Base-by-base conservation (phyloP, 2,113 vertebrate genomes). In the Ardeotis arabs region DNA sequence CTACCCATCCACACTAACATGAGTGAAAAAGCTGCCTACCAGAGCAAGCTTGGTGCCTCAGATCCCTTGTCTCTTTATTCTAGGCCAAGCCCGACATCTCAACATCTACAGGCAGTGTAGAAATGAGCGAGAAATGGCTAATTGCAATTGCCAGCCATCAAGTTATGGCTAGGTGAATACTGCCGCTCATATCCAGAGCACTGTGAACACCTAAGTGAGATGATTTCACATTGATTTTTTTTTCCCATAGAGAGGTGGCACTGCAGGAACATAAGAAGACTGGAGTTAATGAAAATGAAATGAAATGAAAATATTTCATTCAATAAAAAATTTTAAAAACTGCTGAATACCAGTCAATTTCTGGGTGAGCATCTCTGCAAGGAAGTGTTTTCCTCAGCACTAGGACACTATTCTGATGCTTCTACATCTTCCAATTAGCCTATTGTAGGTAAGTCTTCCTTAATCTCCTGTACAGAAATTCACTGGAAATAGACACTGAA, bases 31-130 rank as follows among this genome's bases (percentile, higher is more conserved):
- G 5, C 44, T 84, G 37, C 18, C 62, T n/a, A 13, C 7, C 29
- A 53, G 50, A 67, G n/a, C 29, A n/a, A 64, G 3, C 21, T 19
- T 39, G 28, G 14, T 14, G 6, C 17, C 31, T 72, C 27, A 31
- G 4, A 7, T 23, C 15, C n/a, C 22, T 59, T 24, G 2, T 4
- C 21, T 35, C 35, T 78, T 76, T 20, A 52, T 7, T 9, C 45
- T 31, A 29, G 25, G 16, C 29, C 39, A 74, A 28, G 5, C 1
- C 52, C 79, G 33, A 4, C 22, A 14, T 13, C 49, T 64, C 14
- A 44, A 17, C 23, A 14, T 1, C 2, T 7, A 14, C 27, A 62
- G 10, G 13, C 3, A 10, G 31, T 0, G 4, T 5, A 23, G 56
- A 17, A 59, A n/a, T 8, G 5, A 45, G 23, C 45, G 8, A 75